Base-by-base conservation (phyloP, 2,888 invertebrate species). In the Polydrusus tereticollis region DNA sequence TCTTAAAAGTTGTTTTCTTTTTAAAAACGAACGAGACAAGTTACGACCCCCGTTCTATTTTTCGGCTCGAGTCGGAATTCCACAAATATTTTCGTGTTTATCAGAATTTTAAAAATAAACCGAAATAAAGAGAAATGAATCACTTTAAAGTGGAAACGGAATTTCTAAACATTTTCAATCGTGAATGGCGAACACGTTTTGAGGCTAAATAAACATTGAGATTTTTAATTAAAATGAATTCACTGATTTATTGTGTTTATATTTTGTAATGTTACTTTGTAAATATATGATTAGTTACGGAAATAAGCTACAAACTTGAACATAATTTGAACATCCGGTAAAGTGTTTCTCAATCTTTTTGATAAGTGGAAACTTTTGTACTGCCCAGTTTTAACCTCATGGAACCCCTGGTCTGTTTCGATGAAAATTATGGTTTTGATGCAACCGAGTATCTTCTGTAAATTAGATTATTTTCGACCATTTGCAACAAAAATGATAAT, bases 1-100 rank as follows among this genome's bases (percentile, higher is more conserved):
- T 47, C 47, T 47, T 47, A 47, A 47, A 52, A 29, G 23, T 50
- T 52, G 7, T 52, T 29, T 14, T 55, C 26, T 55, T 55, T 55
- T 33, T 18, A 1, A 29, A 55, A 55, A 10, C 52, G 52, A 55
- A 29, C 16, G 6, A 6, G 43, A 43, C 26, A 59, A 58, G 59
- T 59, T 63, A 52, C 47, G 63, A 63, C 45, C 47, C 63, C 50
- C 60, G 59, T 59, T 20, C 59, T 45, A 59, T 47, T 43, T 67
- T 67, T 45, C 20, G 21, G 26, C 41, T 55, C n/a, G 67, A 18
- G 50, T 59, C 18, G 47, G 59, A 47, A 67, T 67, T 59, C 59
- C 67, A 23, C 43, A 57, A 67, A 67, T 67, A 57, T 47, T 67
- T 67, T 67, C 66, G 58, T 38, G 58, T 67, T 67, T 67, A 58